Base-by-base conservation (phyloP, 2,888 invertebrate genomes). In the Diarsia mendica region DNA sequence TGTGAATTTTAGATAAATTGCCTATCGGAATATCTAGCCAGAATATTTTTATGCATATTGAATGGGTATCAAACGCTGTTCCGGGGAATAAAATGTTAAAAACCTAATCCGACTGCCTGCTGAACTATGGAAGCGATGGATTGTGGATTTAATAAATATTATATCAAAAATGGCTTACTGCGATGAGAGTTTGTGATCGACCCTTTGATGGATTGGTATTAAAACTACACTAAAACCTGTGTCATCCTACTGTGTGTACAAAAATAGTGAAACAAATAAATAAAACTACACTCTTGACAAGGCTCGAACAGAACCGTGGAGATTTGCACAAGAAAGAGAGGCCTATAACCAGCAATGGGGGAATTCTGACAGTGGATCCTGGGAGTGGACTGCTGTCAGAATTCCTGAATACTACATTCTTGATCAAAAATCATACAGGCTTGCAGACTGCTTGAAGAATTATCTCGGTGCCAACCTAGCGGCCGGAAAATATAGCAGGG, bases 1-100 rank as follows among this genome's bases (percentile, higher is more conserved):
- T 72, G 79, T 77, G 58, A 74, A 77, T 83, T 83, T 86, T 83
- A 75, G 73, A 80, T 77, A 63, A 78, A 86, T 81, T 85, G 68
- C 65, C 71, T 58, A 74, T 80, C 67, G 66, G 33, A 73, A 64
- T 74, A 76, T 73, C 63, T 83, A 68, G 64, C 63, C 58, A 33
- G 28, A 49, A 55, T 74, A 82, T 77, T 77, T 73, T 77, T 75
- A 78, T 77, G 75, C 66, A 79, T 76, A 80, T 66, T 83, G 28
- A 83, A 83, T 83, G 72, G 33, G 53, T 71, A 58, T 61, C 60
- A 67, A 78, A 68, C 58, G 61, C 20, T 71, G 48, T 66, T 46
- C 65, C 55, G 28, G 53, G 1, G 51, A 39, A 72, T 79, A 44
- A 80, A 78, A 67, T 49, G 15, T 44, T 71, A 68, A 69, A 79